A percentile compares a stretch with the other conserved stretches of the same genome.
These are phyloP conservation scores for Penaeus japonicus DNA, from an alignment of 1,140 invertebrate species.

Conservation along the genomic window DNA sequence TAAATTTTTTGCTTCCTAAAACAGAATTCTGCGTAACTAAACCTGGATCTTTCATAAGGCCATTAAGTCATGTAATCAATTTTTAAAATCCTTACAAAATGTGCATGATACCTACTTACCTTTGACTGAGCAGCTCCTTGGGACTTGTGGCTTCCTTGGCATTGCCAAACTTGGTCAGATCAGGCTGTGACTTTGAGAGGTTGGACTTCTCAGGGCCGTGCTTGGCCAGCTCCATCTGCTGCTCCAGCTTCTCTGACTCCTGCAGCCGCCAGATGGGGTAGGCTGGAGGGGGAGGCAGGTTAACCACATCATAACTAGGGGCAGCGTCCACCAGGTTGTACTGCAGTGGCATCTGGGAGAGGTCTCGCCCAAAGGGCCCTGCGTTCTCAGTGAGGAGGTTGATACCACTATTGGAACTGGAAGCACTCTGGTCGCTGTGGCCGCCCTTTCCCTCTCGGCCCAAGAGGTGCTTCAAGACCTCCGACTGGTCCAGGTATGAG, in stretches of 20 bases:
- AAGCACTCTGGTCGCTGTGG: constrained; percentile 43
- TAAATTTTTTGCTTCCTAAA: no score
- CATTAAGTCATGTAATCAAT: no score
- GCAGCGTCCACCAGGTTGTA: constrained; percentile 50
- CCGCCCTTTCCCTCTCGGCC: constrained; percentile 72
- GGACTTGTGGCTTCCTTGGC: constrained; percentile 46
- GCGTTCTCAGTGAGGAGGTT: constrained; percentile 22
- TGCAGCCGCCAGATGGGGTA: constrained; percentile 63
- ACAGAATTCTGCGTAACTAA: no score
- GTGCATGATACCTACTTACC: constrained; percentile 62
- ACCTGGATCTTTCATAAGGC: no score
- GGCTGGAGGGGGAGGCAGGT: constrained; percentile 61
- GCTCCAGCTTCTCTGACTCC: constrained; percentile 68
- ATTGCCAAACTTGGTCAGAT: constrained; percentile 64
- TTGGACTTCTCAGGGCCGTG: constrained; percentile 36
- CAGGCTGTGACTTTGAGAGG: constrained; percentile 83
- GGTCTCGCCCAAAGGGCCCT: background rate
- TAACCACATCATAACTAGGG: constrained; percentile 54
- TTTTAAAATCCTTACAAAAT: no score
- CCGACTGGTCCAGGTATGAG: constrained; percentile 83
- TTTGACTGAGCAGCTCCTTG: constrained; percentile 54
- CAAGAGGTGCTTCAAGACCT: constrained; percentile 84
- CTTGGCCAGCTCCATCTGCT: constrained; percentile 12
- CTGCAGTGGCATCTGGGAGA: constrained; percentile 20
- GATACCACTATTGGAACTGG: constrained; percentile 40